Evolutionary conservation across 2,888 invertebrate species (phyloP), one percentile per base, ranked within the genome.

Genomic region (Mycalesis mineus): DNA sequence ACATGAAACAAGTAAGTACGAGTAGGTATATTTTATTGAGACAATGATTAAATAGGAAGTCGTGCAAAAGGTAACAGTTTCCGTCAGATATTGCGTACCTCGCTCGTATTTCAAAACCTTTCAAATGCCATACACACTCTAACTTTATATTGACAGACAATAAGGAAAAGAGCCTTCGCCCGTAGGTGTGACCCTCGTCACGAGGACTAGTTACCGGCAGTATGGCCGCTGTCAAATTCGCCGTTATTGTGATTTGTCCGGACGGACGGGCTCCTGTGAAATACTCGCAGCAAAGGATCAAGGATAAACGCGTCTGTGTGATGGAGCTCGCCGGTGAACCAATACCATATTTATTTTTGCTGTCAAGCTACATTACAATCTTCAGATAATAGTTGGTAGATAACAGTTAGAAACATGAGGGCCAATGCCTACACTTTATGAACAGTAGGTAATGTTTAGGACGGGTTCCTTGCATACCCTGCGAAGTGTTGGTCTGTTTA

Each of bases 121-220:
- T 45, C 44, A 45, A 45, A 29, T 42, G 22, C 13, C 29, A n/a
- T 8, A 45, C n/a, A 45, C n/a, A 29, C 44, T 14, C 14, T 29
- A 42, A 11, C 48, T 22, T 48, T 48, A n/a, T 22, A 48, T 50
- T 29, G 50, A 13, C 17, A 50, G 17, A 39, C 37, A 39, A 50
- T 50, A 50, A 50, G 28, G 47, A 36, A n/a, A 47, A 33, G 47
- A 8, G 29, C 14, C n/a, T 45, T 14, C 50, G 50, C 22, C 8
- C 50, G 37, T 11, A 44, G 28, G 49, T 37, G 36, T 3, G 28
- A 50, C 50, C 50, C 50, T 28, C 39, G 50, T 50, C 50, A 50
- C 28, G 29, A 29, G 14, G 50, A 28, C 22, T 28, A 13, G 13
- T 7, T 37, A 36, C 22, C 22, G 14, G 11, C 28, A 50, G 39